phyloP scores from a whole-genome alignment of 2,113 vertebrate species.

The Pelobates fuscus region DNA sequence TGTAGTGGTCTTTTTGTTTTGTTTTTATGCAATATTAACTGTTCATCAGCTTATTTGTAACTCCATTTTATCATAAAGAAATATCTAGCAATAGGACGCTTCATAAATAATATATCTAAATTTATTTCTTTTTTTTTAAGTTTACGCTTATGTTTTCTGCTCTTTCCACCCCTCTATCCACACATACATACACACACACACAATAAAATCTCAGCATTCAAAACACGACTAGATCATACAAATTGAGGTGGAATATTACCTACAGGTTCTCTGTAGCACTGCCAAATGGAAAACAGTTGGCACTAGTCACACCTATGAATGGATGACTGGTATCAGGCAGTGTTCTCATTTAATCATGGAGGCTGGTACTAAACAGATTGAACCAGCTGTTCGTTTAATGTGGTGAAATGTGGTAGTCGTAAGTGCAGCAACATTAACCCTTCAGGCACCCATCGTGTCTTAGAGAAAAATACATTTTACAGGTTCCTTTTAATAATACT shows the following conservation, averaged over 20 bases:
- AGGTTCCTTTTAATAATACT: neutral
- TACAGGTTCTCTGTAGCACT: neutral
- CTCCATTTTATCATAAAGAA: too few species aligned
- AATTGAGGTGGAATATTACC: neutral
- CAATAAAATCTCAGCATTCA: neutral
- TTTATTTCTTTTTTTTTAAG: too few species aligned
- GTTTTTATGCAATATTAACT: too few species aligned
- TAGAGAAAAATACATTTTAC: neutral
- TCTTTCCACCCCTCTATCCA: too few species aligned
- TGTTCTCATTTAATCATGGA: conserved; percentile 28
- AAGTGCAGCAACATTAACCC: conserved; percentile 17
- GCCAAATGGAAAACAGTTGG: conserved; percentile 20
- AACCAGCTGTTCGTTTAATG: conserved; percentile 32
- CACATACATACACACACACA: too few species aligned
- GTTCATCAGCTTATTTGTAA: too few species aligned
- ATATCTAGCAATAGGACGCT: too few species aligned
- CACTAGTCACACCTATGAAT: neutral
- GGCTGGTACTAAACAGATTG: conserved; percentile 13
- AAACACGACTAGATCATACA: neutral
- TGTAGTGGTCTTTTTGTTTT: too few species aligned
- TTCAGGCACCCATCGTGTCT: neutral
- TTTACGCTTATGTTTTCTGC: too few species aligned
- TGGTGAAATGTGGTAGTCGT: conserved; percentile 13
- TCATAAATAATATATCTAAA: too few species aligned
- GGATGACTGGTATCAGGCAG: neutral